Base-by-base conservation (phyloP, 2,888 invertebrate genomes). In the Drosophila quinaria region DNA sequence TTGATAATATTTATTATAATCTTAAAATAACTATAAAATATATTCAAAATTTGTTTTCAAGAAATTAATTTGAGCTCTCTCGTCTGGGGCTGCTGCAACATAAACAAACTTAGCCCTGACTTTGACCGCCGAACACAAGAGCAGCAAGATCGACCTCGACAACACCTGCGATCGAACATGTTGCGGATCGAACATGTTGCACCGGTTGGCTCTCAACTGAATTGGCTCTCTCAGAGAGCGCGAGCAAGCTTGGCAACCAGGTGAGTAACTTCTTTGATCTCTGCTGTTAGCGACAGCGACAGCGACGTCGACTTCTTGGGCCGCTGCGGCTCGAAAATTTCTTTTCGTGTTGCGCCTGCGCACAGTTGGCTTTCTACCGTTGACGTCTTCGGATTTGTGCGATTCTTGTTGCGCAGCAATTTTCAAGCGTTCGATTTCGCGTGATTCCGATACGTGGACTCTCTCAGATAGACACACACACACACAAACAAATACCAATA, bases 281-380 rank as follows among this genome's bases (percentile, higher is more conserved):
- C 65, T 74, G 64, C 50, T 66, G 60, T 35, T 29, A 25, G 51
- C 47, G 63, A 52, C 67, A 29, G 51, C 65, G 47, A 41, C 64
- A 66, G 31, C 33, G 59, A 33, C 71, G 50, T 56, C 68, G 67
- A 52, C 77, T 76, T 82, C 67, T 80, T 74, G 63, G 65, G 68
- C 82, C 74, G 73, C 76, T 76, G 74, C 77, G 78, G 89, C 59
- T 78, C 85, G 87, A 79, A 91, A 90, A 91, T 92, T 92, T 91
- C 90, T 90, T 92, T 92, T 91, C 82, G 82, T 83, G 71, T 71
- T 87, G 92, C 92, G 92, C 92, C 92, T 90, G 91, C 91, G 92
- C 92, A 92, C 92, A 92, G 93, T 93, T 91, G 91, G 91, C 91
- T 92, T 92, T 93, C 92, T 92, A 91, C 92, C 93, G 91, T 92